These are phyloP conservation scores for Xerus rutilus DNA, from an alignment of 2,797 vertebrate genomes.

Conservation along the genomic window DNA sequence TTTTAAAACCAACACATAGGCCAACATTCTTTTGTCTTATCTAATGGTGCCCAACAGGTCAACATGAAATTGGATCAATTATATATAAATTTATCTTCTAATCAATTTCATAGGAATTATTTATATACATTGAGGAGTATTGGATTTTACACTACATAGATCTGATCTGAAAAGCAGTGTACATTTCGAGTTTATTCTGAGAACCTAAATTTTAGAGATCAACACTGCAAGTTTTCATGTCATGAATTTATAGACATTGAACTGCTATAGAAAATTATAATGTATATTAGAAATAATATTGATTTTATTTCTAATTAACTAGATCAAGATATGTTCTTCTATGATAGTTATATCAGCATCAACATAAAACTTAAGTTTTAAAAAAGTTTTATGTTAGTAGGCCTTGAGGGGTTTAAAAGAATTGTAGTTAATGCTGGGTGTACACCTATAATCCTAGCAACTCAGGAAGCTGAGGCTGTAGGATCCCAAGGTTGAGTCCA, in stretches of 20 bases:
- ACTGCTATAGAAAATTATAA: conserved; percentile 13
- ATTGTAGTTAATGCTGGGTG: background rate
- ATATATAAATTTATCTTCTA: conserved; percentile 7
- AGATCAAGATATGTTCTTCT: background rate
- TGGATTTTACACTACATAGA: conserved; percentile 2
- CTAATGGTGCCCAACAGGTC: background rate
- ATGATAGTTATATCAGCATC: background rate
- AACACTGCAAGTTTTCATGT: background rate
- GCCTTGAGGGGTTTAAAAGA: background rate
- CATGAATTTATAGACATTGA: conserved; percentile 31
- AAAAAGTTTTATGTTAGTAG: background rate
- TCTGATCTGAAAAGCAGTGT: conserved; percentile 44
- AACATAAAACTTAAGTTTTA: background rate
- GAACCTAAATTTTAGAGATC: conserved; percentile 21
- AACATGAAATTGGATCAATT: conserved; percentile 4
- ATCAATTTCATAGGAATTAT: background rate
- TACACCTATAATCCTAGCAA: background rate
- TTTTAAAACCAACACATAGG: background rate
- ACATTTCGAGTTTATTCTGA: conserved; percentile 31
- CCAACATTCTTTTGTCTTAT: conserved; percentile 19
- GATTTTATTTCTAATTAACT: conserved; percentile 45
- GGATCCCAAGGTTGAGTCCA: background rate
- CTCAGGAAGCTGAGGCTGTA: background rate
- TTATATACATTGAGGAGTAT: background rate
- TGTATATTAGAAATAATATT: background rate